Evolutionary conservation across 2,888 invertebrate species (phyloP).

Genomic region (Apodemia duryi): DNA sequence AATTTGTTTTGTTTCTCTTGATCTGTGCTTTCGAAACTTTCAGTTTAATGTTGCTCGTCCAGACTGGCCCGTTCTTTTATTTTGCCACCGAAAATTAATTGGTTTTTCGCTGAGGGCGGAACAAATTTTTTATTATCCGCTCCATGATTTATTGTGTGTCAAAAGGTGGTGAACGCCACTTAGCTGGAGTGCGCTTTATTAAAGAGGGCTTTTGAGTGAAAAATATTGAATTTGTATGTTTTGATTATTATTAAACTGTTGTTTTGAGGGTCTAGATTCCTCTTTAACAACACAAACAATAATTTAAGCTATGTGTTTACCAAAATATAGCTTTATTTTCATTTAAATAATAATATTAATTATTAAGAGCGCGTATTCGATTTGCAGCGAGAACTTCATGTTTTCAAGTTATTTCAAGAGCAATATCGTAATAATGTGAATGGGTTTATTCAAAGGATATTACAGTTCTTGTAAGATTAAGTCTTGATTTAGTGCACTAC

Average conservation of each 20-base stretch:
- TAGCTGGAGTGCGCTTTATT: conserved; percentile 65
- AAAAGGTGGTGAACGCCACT: conserved; percentile 78
- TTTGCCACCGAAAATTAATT: conserved; percentile 77
- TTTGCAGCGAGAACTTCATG: too few relatives aligned
- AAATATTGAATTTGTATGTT: conserved; percentile 19
- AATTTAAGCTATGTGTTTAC: too few relatives aligned
- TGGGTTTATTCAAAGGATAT: too few relatives aligned
- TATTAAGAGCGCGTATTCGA: too few relatives aligned
- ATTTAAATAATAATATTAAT: too few relatives aligned
- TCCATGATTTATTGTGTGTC: conserved; percentile 78
- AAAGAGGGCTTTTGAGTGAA: conserved; percentile 49
- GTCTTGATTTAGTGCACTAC: too few relatives aligned
- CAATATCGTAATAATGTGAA: too few relatives aligned
- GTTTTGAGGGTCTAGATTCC: not conserved
- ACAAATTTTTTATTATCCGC: conserved; percentile 78
- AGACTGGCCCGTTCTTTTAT: conserved; percentile 69
- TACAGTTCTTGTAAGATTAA: too few relatives aligned
- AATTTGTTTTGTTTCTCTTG: conserved; percentile 27
- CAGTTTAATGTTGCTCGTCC: conserved; percentile 57
- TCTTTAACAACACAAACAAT: not conserved
- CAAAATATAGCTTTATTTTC: too few relatives aligned
- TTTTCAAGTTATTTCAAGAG: too few relatives aligned
- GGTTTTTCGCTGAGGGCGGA: conserved; percentile 78
- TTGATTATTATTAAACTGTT: conserved; percentile 4
- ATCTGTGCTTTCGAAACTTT: conserved; percentile 34